These are phyloP conservation scores for Mallotus villosus DNA, from an alignment of 2,797 vertebrate genomes.

Conservation along the genomic window DNA sequence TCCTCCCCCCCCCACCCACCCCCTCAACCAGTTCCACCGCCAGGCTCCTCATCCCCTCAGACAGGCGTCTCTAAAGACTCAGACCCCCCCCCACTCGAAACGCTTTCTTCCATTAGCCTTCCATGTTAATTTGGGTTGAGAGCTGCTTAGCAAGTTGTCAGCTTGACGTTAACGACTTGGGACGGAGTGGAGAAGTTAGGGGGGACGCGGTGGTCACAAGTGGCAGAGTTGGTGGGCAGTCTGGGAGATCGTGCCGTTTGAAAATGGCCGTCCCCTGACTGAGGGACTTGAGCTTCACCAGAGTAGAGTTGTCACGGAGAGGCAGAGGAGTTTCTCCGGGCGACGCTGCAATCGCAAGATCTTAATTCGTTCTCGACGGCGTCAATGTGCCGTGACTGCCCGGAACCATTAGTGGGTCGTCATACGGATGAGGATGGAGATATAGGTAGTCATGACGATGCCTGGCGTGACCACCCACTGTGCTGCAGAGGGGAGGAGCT, in stretches of 20 bases:
- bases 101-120: slow-evolving; percentile 36
- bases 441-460: slow-evolving; percentile 63
- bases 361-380: slow-evolving; percentile 67
- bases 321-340: slow-evolving; percentile 5
- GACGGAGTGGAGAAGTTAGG: slow-evolving; percentile 14
- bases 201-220: no score
- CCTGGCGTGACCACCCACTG: slow-evolving; percentile 56
- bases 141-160: slow-evolving; percentile 31
- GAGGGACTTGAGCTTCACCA: not conserved
- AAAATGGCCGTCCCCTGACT: no score
- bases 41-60: slow-evolving; percentile 4
- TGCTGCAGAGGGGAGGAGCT: slow-evolving; percentile 12
- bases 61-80: slow-evolving; percentile 25
- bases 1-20: slow-evolving; percentile 46
- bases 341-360: slow-evolving; percentile 66
- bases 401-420: slow-evolving; percentile 66
- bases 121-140: slow-evolving; percentile 37
- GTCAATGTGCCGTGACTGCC: slow-evolving; percentile 57
- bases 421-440: slow-evolving; percentile 67
- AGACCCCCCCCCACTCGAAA: not conserved
- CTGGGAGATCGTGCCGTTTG: no score
- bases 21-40: slow-evolving; percentile 31
- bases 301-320: not conserved
- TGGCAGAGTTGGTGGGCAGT: no score
- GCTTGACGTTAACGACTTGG: slow-evolving; percentile 46